These are phyloP conservation scores for Gymnogyps californianus DNA, from an alignment of 2,113 vertebrate genomes.

Conservation along the genomic window DNA sequence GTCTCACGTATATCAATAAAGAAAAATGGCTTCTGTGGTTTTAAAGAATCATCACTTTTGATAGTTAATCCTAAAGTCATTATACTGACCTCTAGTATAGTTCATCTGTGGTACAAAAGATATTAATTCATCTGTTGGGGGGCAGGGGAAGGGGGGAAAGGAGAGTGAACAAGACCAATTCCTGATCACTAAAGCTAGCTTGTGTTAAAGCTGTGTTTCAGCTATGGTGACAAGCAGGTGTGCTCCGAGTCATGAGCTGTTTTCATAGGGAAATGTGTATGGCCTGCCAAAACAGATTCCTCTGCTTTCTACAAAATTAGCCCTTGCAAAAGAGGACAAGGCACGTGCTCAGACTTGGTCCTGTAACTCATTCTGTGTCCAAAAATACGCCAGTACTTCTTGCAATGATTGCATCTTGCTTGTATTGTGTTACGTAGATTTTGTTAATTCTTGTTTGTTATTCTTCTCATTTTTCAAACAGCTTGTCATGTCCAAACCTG, in stretches of 20 bases:
- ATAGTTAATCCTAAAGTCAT: neutral
- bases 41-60: neutral
- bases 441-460: neutral
- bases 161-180: neutral
- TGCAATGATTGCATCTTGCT: neutral
- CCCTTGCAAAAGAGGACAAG: neutral
- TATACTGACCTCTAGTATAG: neutral
- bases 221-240: neutral
- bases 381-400: neutral
- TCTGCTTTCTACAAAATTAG: neutral
- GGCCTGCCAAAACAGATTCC: neutral
- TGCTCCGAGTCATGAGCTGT: neutral
- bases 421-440: neutral
- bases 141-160: neutral
- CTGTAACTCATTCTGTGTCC: neutral
- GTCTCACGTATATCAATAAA: neutral
- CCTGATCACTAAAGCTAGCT: neutral
- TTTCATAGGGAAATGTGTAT: neutral
- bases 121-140: neutral
- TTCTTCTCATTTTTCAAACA: neutral
- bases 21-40: neutral
- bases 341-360: neutral
- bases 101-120: neutral
- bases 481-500: rapidly evolving
- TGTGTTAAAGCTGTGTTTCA: neutral